These are phyloP conservation scores for Cecidostiba fungosa DNA, from an alignment of 2,888 invertebrate species.

Conservation along the genomic window DNA sequence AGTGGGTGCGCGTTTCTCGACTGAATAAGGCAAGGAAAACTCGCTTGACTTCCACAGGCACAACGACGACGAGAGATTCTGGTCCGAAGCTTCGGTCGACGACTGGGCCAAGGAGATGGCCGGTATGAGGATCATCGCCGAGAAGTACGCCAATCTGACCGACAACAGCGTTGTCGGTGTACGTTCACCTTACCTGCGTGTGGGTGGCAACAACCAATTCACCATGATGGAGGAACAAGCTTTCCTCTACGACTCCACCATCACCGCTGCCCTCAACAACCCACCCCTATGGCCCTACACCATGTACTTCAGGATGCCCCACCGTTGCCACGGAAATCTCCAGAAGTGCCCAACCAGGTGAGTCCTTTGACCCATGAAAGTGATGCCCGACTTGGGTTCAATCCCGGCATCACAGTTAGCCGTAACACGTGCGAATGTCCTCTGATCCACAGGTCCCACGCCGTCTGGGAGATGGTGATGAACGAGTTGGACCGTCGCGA, in stretches of 20 bases:
- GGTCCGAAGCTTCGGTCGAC: conserved; percentile 95
- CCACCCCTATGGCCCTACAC: conserved; percentile 99
- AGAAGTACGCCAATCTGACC: conserved; percentile 93
- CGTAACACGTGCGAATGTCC: background rate
- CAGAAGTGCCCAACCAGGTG: conserved; percentile 93
- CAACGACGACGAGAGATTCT: conserved; percentile 94
- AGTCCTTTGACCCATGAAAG: conserved; percentile 9
- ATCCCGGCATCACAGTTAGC: too few species aligned
- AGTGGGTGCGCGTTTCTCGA: conserved; percentile 10
- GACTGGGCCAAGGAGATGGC: conserved; percentile 98
- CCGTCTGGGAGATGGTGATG: conserved; percentile 98
- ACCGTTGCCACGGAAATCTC: conserved; percentile 94
- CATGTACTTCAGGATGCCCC: conserved; percentile 98
- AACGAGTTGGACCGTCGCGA: conserved; percentile 96
- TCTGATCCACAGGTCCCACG: conserved; percentile 85
- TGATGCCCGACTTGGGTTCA: too few species aligned
- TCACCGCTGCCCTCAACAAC: conserved; percentile 94
- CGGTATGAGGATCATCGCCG: conserved; percentile 94
- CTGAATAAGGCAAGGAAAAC: conserved; percentile 20
- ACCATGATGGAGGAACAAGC: conserved; percentile 98
- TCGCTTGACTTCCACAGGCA: conserved; percentile 83
- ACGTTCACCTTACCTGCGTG: conserved; percentile 93
- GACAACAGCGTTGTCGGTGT: conserved; percentile 96
- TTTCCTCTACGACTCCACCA: conserved; percentile 97
- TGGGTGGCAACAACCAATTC: conserved; percentile 97